Evolutionary conservation across 2,888 invertebrate genomes (phyloP), one percentile per base, ranked within the genome.

Genomic region (Spisula solida): DNA sequence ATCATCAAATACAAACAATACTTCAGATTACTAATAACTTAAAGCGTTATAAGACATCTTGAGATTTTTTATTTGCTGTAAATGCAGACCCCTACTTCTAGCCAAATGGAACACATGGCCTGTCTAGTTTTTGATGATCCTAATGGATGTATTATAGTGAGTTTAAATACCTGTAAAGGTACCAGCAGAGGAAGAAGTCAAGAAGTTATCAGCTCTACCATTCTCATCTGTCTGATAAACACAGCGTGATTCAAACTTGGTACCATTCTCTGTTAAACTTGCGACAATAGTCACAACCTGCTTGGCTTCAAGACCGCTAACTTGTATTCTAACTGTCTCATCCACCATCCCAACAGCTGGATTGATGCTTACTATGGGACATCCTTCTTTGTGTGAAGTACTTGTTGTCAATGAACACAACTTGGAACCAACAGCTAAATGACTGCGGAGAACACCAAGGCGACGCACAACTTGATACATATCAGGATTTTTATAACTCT

Each of bases 201-300:
- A 41, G 48, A 25, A 55, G 75, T 82, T 84, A 66, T 84, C 81
- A n/a, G 70, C 70, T 80, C 56, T 80, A 14, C 88, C 88, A 41
- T 80, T 51, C 8, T 55, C 41, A 47, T 81, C 78, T 2, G 88
- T 81, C 31, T 70, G 16, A 56, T 84, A 83, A 48, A 88, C 80
- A 70, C 70, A 70, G n/a, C 84, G 66, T 16, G 88, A 88, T 81
- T 88, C 80, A n/a, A 88, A 88, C n/a, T 31, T 55, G 1, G n/a
- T 55, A 41, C 51, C 56, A 41, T 84, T 82, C 25, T 81, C 84
- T 14, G 18, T 34, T 12, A 84, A 47, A 84, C 66, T 75, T 16
- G 84, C 83, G 1, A 84, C 81, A 31, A 88, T 47, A 16, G 88
- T 88, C 18, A 88, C 88, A 18, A 48, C 8, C 34, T 88, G 84